Percentiles rank a stretch among this genome's conserved stretches.
Evolutionary conservation across 2,113 vertebrate genomes (phyloP).

Genomic region (Alligator mississippiensis): DNA sequence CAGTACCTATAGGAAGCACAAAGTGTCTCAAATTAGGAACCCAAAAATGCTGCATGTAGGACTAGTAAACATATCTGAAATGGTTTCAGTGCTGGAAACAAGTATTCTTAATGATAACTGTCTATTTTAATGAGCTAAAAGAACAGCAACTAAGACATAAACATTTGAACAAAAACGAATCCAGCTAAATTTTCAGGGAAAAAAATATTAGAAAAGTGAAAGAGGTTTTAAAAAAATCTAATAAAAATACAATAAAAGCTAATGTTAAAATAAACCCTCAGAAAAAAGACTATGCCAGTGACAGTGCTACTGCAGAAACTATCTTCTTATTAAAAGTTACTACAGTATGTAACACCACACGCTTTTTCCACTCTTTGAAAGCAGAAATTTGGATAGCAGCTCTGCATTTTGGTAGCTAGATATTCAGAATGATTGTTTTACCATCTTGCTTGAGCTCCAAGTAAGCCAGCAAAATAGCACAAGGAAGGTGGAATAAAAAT

Average conservation of each 20-base stretch:
- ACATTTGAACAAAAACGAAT: conserved; percentile 21
- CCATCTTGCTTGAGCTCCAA: conserved; percentile 32
- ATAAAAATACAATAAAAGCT: conserved; percentile 65
- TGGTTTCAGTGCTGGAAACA: conserved; percentile 63
- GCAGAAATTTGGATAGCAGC: conserved; percentile 38
- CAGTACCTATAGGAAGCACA: conserved; percentile 9
- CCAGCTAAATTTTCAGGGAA: conserved; percentile 48
- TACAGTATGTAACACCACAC: conserved; percentile 52
- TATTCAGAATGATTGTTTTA: conserved; percentile 60
- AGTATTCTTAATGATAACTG: background rate
- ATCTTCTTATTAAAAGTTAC: conserved; percentile 58
- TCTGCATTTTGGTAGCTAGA: conserved; percentile 52
- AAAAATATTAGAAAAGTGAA: conserved; percentile 21
- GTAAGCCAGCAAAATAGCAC: conserved; percentile 31
- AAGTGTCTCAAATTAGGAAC: conserved; percentile 47
- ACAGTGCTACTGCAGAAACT: conserved; percentile 7
- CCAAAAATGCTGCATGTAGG: conserved; percentile 54
- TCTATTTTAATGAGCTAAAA: conserved; percentile 32
- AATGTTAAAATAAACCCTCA: conserved; percentile 47
- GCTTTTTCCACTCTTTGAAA: conserved; percentile 53
- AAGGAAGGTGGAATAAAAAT: conserved; percentile 17
- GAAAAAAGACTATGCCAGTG: conserved; percentile 39
- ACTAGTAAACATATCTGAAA: conserved; percentile 59
- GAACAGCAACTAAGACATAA: conserved; percentile 49
- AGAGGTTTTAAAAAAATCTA: conserved; percentile 53